Conservation (phyloP, 2,888 invertebrate species). For the Dolichopus griseipennis region DNA sequence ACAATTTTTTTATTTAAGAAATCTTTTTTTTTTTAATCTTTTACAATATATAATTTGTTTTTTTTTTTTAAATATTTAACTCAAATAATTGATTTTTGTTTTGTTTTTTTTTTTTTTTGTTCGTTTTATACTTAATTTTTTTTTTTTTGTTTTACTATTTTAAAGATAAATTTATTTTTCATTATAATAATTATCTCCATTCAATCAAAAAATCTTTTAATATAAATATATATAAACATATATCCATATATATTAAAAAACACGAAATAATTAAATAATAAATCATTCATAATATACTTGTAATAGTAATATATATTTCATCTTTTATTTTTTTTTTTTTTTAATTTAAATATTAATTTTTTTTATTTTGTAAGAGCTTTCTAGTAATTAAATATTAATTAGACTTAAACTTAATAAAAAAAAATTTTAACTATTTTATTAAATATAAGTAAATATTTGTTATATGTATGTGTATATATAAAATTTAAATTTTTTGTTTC, state of each 20-base stretch:
- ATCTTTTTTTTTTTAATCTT: not conserved
- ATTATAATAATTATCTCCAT: not conserved
- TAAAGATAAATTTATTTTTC: not conserved
- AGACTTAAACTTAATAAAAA: conserved; percentile 6
- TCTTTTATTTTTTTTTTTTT: not conserved
- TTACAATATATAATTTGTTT: not conserved
- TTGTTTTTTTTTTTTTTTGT: too few relatives aligned
- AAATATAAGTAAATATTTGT: not conserved
- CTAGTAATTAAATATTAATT: not conserved
- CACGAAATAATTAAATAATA: not conserved
- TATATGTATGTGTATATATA: too few relatives aligned
- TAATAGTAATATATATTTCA: not conserved
- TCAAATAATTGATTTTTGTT: not conserved
- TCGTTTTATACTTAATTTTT: too few relatives aligned
- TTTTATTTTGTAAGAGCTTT: not conserved
- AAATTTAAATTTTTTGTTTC: not conserved
- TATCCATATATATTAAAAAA: not conserved
- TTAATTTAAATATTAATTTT: not conserved
- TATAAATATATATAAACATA: too few relatives aligned
- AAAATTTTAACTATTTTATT: not conserved
- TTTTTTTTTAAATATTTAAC: not conserved
- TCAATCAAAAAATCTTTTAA: not conserved
- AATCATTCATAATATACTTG: not conserved
- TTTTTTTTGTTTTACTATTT: too few relatives aligned
- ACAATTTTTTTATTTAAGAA: too few relatives aligned